A percentile compares a stretch with the other conserved stretches of the same genome.
These are phyloP conservation scores for Magallana angulata DNA, from an alignment of 1,140 invertebrate species.

Conservation along the genomic window DNA sequence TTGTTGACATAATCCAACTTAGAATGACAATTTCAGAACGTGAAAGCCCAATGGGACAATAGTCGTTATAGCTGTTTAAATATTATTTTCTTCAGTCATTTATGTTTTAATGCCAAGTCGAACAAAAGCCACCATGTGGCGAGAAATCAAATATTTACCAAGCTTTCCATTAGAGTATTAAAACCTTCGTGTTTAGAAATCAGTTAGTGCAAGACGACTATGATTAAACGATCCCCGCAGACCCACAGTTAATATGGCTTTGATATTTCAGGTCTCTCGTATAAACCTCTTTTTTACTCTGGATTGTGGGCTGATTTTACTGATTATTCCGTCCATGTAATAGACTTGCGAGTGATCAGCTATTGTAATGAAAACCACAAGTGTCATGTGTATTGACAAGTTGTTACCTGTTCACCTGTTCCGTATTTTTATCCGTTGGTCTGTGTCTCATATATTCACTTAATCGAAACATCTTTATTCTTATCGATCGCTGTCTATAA, in stretches of 20 bases:
- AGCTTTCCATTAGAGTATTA: slow-evolving; percentile 35
- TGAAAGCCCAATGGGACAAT: slow-evolving; percentile 8
- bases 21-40: slow-evolving; percentile 4
- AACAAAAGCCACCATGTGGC: slow-evolving; percentile 32
- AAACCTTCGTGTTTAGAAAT: slow-evolving; percentile 11
- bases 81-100: slow-evolving; percentile 27
- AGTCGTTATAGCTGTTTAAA: slow-evolving; percentile 8
- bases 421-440: neutral
- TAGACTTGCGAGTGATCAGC: neutral
- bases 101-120: slow-evolving; percentile 22
- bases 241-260: neutral
- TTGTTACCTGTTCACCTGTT: neutral
- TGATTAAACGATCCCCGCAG: neutral
- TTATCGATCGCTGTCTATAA: no score
- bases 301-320: neutral
- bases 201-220: neutral
- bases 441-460: neutral
- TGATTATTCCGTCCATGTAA: neutral
- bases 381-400: slow-evolving; percentile 9
- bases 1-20: slow-evolving; percentile 33
- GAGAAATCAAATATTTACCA: slow-evolving; percentile 31
- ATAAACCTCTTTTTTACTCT: neutral
- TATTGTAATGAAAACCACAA: neutral
- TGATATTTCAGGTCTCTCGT: neutral
- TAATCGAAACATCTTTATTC: neutral